Base-by-base conservation (phyloP, 2,888 invertebrate genomes). In the Aporophyla nigra region DNA sequence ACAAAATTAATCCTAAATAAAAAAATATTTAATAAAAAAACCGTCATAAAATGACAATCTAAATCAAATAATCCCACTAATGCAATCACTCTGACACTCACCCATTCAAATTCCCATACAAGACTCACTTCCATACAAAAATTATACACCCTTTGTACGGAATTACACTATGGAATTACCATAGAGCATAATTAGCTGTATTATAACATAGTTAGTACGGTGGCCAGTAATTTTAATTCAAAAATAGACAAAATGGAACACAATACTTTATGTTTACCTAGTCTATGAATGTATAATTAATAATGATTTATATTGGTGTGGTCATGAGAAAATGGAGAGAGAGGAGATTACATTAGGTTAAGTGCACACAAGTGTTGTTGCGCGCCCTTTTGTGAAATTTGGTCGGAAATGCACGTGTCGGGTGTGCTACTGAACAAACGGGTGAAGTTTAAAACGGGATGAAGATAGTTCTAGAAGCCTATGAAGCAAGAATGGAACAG, bases 201-300 rank as follows among this genome's bases (percentile, higher is more conserved):
- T 96, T 96, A 95, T 96, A 93, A 88, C 86, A 87, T 92, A 92
- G 95, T 95, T 95, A 93, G 95, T 93, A 93, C 90, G 93, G 95
- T 94, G 95, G 94, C 93, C 94, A 93, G 89, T 88, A 87, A 90
- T 92, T 90, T 91, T 89, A 88, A 90, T 90, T 88, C 78, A 85
- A 82, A 87, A 91, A 92, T 94, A 94, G 94, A 94, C 93, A 93
- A 93, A 93, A 88, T 88, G 86, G 86, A 73, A 89, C 86, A 91
- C 95, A 96, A 96, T 93, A 90, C 87, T 83, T 88, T 89, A 89
- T 96, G 96, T 96, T 96, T 96, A 96, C 96, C 95, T 96, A 95
- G 93, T 90, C 88, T 86, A 90, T 91, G 96, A 96, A 96, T 96
- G 96, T 93, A 96, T 96, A 96, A 96, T 95, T 96, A 95, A 96